Evolutionary conservation across 37 sponge, comb jelly and placozoan genomes (phyloP), one percentile per base, ranked within the genome.

Genomic region (Axinella damicornis): DNA sequence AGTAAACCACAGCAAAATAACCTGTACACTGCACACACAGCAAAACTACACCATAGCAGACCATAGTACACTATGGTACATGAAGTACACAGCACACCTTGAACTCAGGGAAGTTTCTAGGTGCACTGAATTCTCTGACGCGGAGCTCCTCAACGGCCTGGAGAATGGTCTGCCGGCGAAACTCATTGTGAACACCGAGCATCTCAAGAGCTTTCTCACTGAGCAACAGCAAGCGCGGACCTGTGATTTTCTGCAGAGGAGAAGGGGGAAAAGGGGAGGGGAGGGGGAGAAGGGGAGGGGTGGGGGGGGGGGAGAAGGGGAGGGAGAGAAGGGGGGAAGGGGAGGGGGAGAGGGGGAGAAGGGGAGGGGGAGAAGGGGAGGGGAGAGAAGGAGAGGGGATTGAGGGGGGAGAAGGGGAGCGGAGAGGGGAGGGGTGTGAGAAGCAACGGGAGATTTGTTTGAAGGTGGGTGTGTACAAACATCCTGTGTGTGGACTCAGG

Each of bases 31-130:
- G n/a, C n/a, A n/a, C n/a, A n/a, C 46, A 46, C 9, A 46, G 46
- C 9, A 46, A 12, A 46, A 46, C 46, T 12, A 9, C 9, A 46
- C 9, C 4, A 46, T 9, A 46, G 46, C 9, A 46, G 4, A 46
- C 4, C 46, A 46, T 9, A 46, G 46, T 46, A 46, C 9, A 46
- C 46, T 9, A 46, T 46, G 9, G 46, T 46, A 46, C 4, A 46
- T 38, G n/a, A 46, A 46, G 9, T 62, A 11, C 52, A 2, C 24
- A 36, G 37, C 61, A n/a, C n/a, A 92, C 88, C 81, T 61, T 93
- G 71, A 88, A 89, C 39, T 93, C 74, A 13, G 65, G 2, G 37
- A 86, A 81, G 71, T 71, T 88, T 14, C 78, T 63, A 2, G 88
- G 92, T 2, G 61, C 16, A 35, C 61, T 78, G 62, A 22, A 53